Conservation (phyloP, 2,888 invertebrate genomes). For the Conops quadrifasciatus region DNA sequence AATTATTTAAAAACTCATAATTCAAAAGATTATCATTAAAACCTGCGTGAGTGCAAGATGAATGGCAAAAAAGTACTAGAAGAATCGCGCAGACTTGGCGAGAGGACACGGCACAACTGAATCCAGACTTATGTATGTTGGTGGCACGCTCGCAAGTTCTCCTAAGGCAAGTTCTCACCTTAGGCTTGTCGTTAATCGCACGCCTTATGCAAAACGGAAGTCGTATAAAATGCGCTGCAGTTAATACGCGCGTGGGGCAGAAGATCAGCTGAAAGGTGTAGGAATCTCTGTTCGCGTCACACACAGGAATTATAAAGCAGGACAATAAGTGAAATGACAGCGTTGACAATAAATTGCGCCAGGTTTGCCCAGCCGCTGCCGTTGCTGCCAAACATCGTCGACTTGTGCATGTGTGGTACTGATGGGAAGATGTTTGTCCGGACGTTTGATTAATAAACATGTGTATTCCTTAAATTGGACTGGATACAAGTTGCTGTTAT, state of each 20-base stretch:
- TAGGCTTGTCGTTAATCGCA: neutral
- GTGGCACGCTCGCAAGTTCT: neutral
- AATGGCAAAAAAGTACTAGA: slow-evolving; percentile 10
- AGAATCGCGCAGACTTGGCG: neutral
- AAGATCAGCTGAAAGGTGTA: neutral
- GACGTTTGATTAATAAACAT: slow-evolving; percentile 27
- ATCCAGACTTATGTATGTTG: slow-evolving; percentile 5
- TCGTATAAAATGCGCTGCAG: slow-evolving; percentile 14
- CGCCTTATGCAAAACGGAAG: slow-evolving; percentile 33
- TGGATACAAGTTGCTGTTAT: neutral
- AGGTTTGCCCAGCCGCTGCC: neutral
- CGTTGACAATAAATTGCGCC: slow-evolving; percentile 33
- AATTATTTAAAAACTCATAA: slow-evolving; percentile 65
- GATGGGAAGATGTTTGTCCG: neutral
- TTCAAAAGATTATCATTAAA: slow-evolving; percentile 65
- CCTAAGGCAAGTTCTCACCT: slow-evolving; percentile 10
- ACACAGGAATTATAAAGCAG: slow-evolving; percentile 21
- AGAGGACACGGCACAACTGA: neutral
- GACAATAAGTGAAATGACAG: slow-evolving; percentile 26
- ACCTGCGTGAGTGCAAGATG: slow-evolving; percentile 59
- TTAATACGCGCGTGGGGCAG: neutral
- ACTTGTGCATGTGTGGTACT: no score
- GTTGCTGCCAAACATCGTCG: no score
- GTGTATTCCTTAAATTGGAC: slow-evolving; percentile 16
- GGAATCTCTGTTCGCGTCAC: neutral